Base-by-base conservation (phyloP, 2,888 invertebrate genomes). In the Hofmannophila pseudospretella region DNA sequence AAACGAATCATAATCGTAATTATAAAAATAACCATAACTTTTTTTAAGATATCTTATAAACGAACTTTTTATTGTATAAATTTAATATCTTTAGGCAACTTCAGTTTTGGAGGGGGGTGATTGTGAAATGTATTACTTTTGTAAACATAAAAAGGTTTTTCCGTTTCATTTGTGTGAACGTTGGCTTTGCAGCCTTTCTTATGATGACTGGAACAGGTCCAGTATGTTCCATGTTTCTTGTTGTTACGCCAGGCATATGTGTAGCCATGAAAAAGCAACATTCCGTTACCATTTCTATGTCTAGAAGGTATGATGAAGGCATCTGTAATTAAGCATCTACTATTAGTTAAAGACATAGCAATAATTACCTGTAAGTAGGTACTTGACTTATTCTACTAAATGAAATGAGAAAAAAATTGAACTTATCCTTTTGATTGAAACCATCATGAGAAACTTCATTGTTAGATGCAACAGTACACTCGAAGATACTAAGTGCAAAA, bases 171-270 rank as follows among this genome's bases (percentile, higher is more conserved):
- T 0, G 76, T 74, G 2, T 60, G 60, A 0, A 77, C 51, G 13
- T 67, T 67, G 0, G 78, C 78, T 47, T 61, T 70, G 41, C 79
- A 79, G 0, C 79, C 77, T 38, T 78, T 76, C 39, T 78, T 79
- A 7, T 70, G 68, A 31, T 78, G 78, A 45, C 72, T 76, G 7
- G 80, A 79, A 41, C 79, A 80, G 0, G 77, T 80, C 79, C 78
- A 80, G 34, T 75, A 74, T 16, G 56, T 66, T 1, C 79, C 77
- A 19, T 49, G 34, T 36, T 63, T 66, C 41, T 63, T 68, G 7
- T 32, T 45, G 42, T 77, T 77, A 8, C 76, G 51, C 65, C 69
- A 67, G 0, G 78, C 73, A 38, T 68, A 79, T 1, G 72, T 78
- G 41, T 76, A 78, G 0, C 70, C 67, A 3, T 57, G 54, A 30